Evolutionary conservation across 2,888 invertebrate species (phyloP), one percentile per base, ranked within the genome.

Genomic region (Eurytoma adleriae): DNA sequence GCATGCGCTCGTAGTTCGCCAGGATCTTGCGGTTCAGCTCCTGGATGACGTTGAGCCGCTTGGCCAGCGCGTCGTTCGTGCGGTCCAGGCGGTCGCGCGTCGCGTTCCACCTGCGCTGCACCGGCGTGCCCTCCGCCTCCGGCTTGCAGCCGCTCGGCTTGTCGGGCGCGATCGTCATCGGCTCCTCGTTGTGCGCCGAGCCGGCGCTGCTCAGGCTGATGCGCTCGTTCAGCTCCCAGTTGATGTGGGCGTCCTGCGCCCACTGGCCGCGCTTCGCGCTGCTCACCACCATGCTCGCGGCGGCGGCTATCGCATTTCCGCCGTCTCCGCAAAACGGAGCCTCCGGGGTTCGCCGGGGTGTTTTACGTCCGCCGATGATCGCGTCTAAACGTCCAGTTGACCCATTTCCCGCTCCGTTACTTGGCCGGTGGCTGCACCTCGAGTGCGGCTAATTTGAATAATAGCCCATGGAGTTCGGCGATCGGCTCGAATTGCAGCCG

Each of bases 171-270:
- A 12, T 18, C 1, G 20, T 3, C 13, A 14, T 5, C 50, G 7
- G 57, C 40, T 40, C 1, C 20, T 61, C 61, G 54, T 67, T 72
- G 54, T 62, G 50, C 13, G 57, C 67, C 16, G 81, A 90, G 3
- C 88, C 89, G 7, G 87, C 86, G 79, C 90, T 90, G 77, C 87
- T 87, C 74, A 90, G 77, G 83, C 90, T 90, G 79, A 90, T 88
- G 75, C 88, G 87, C 83, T 90, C 90, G 84, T 90, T 90, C 68
- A 90, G 70, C 66, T 90, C 90, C 90, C 90, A 90, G 79, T 90
- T 89, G 75, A 90, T 89, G 74, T 84, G 78, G 3, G 78, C 80
- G 3, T 82, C 82, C 61, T 76, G 78, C 0, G 82, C 78, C 82
- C 80, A 80, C 48, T 73, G 77, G 0, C 16, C 24, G 24, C 62